Conservation (phyloP, 92 coral and sea anemone species). For the Blastomussa wellsi region DNA sequence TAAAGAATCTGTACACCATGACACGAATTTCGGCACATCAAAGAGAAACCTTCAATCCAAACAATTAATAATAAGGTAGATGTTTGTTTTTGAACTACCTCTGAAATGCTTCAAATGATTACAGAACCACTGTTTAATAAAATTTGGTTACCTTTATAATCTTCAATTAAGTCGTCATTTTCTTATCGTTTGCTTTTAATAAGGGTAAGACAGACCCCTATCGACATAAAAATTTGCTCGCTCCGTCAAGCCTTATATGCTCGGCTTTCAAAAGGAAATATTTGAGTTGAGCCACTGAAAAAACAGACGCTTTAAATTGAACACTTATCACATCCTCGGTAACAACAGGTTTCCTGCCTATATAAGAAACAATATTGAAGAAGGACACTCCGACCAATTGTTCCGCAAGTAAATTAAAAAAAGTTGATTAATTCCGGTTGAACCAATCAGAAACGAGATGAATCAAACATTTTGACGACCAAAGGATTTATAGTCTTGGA, state of each 20-base stretch:
- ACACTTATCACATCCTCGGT: constrained; percentile 6
- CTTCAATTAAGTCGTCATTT: constrained; percentile 22
- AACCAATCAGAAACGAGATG: constrained; percentile 65
- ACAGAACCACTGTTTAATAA: constrained; percentile 33
- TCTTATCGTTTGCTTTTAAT: constrained; percentile 41
- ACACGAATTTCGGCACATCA: constrained; percentile 77
- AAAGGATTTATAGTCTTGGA: constrained; percentile 55
- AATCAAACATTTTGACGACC: constrained; percentile 58
- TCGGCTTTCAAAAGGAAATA: not conserved
- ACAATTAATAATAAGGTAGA: constrained; percentile 47
- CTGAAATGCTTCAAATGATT: constrained; percentile 47
- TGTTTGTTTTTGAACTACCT: constrained; percentile 72
- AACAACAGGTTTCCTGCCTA: constrained; percentile 44
- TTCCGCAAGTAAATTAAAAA: constrained; percentile 83
- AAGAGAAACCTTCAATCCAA: constrained; percentile 62
- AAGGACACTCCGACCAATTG: constrained; percentile 60
- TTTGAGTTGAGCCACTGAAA: constrained; percentile 6
- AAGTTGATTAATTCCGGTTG: constrained; percentile 67
- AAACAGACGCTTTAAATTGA: not conserved
- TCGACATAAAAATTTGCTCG: not conserved
- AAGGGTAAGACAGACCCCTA: constrained; percentile 25
- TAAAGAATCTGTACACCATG: constrained; percentile 11
- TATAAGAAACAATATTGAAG: constrained; percentile 46
- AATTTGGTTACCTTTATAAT: constrained; percentile 37
- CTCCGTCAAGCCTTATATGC: not conserved